Evolutionary conservation across 2,888 invertebrate genomes (phyloP).

Genomic region (Trachelus stipa): DNA sequence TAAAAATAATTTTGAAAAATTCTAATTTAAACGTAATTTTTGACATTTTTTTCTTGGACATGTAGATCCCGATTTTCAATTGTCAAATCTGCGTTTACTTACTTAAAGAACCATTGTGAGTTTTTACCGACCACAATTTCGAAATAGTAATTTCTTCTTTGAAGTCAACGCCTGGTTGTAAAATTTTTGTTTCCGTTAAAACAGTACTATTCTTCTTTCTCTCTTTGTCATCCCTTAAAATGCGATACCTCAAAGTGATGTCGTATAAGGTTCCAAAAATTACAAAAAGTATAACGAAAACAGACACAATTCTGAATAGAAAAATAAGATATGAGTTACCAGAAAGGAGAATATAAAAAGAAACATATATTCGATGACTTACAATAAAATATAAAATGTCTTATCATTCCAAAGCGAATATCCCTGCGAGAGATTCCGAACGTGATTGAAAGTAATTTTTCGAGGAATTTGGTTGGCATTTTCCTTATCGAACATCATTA

Average conservation of each 20-base stretch:
- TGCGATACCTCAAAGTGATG: slow-evolving; percentile 49
- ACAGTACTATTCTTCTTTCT: slow-evolving; percentile 22
- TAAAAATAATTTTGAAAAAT: background rate
- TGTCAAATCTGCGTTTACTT: slow-evolving; percentile 8
- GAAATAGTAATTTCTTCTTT: slow-evolving; percentile 41
- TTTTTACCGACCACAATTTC: slow-evolving; percentile 45
- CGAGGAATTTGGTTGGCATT: slow-evolving; percentile 65
- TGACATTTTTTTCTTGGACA: background rate
- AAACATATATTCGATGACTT: slow-evolving; percentile 18
- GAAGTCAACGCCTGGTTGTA: slow-evolving; percentile 15
- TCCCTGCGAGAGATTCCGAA: slow-evolving; percentile 47
- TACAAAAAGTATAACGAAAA: slow-evolving; percentile 59
- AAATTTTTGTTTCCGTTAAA: slow-evolving; percentile 27
- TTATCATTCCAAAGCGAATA: slow-evolving; percentile 44
- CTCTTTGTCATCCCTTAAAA: slow-evolving; percentile 31
- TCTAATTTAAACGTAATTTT: background rate
- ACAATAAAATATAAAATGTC: slow-evolving; percentile 45
- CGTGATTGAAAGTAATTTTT: slow-evolving; percentile 34
- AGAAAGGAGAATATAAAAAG: background rate
- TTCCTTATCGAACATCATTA: slow-evolving; percentile 68
- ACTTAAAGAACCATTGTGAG: slow-evolving; percentile 50
- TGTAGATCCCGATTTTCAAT: background rate
- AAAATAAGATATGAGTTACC: background rate
- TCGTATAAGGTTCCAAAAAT: slow-evolving; percentile 68
- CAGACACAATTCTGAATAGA: slow-evolving; percentile 38